phyloP scores from a whole-genome alignment of 1,140 invertebrate genomes.

The Gryon sp. region DNA sequence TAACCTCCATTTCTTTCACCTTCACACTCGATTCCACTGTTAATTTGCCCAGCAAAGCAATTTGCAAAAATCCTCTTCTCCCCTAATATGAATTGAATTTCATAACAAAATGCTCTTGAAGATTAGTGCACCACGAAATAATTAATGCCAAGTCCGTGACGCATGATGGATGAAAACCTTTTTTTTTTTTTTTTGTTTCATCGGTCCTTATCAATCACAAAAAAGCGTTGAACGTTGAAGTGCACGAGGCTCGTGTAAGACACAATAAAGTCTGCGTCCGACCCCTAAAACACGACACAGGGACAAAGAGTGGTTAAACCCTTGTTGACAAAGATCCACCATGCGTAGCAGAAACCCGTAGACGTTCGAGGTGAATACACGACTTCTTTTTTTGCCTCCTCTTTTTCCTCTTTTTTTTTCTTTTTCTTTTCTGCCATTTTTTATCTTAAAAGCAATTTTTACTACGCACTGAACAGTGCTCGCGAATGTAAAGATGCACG shows the following conservation, averaged over 20 bases:
- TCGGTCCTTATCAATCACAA: slow-evolving; percentile 54
- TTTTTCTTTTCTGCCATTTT: too few relatives aligned
- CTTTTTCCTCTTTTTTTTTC: too few relatives aligned
- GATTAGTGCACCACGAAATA: slow-evolving; percentile 17
- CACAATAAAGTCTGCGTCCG: slow-evolving; percentile 73
- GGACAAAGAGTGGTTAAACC: slow-evolving; percentile 73
- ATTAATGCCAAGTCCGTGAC: slow-evolving; percentile 21
- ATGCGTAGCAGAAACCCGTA: slow-evolving; percentile 57
- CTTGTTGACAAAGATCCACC: slow-evolving; percentile 72
- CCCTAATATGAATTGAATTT: too few relatives aligned
- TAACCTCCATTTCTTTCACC: too few relatives aligned
- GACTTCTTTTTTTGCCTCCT: slow-evolving; percentile 2
- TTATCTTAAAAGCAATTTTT: too few relatives aligned
- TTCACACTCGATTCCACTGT: too few relatives aligned
- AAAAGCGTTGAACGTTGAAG: slow-evolving; percentile 65
- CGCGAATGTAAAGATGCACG: slow-evolving; percentile 15
- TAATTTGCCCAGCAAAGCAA: too few relatives aligned
- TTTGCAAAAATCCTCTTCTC: too few relatives aligned
- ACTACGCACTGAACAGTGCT: too few relatives aligned
- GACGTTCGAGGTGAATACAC: slow-evolving; percentile 25
- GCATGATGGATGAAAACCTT: slow-evolving; percentile 33
- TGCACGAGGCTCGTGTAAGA: slow-evolving; percentile 65
- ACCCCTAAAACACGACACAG: slow-evolving; percentile 67
- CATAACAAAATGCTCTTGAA: neutral
- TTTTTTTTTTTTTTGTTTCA: slow-evolving; percentile 45